A percentile compares a stretch with the other conserved stretches of the same genome.
Conservation (phyloP, 2,113 vertebrate species). For the Brevimyrus niger region DNA sequence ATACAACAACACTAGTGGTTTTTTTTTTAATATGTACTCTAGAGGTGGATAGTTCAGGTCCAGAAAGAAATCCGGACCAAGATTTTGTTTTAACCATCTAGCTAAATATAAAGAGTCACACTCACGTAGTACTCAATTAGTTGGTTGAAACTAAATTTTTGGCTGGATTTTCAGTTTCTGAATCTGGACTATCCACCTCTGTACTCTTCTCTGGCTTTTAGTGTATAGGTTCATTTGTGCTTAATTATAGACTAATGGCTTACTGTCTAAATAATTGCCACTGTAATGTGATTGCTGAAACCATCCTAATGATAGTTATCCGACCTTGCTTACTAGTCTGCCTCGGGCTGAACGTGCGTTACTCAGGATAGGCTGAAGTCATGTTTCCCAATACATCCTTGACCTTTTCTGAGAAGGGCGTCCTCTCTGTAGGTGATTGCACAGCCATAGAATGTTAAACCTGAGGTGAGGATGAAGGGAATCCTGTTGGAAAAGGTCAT, state of each 20-base stretch:
- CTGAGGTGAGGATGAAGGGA: neutral
- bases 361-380: neutral
- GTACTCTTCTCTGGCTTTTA: neutral
- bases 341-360: neutral
- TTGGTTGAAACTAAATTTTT: neutral
- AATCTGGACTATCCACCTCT: neutral
- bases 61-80: neutral
- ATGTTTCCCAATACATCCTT: neutral
- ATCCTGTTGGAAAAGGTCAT: neutral
- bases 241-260: neutral
- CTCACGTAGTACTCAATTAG: neutral
- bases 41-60: neutral
- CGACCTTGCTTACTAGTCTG: neutral
- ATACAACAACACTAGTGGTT: neutral
- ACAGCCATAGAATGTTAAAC: neutral
- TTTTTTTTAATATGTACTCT: neutral
- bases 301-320: neutral
- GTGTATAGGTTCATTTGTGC: neutral
- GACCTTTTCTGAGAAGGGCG: slow-evolving; percentile 16
- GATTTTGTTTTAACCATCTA: neutral
- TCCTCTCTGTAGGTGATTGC: neutral
- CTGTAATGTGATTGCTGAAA: neutral
- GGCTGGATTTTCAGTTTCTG: neutral
- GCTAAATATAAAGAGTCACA: neutral
- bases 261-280: neutral